phyloP scores from a whole-genome alignment of 2,888 invertebrate species.

The Ypsolopha sequella region DNA sequence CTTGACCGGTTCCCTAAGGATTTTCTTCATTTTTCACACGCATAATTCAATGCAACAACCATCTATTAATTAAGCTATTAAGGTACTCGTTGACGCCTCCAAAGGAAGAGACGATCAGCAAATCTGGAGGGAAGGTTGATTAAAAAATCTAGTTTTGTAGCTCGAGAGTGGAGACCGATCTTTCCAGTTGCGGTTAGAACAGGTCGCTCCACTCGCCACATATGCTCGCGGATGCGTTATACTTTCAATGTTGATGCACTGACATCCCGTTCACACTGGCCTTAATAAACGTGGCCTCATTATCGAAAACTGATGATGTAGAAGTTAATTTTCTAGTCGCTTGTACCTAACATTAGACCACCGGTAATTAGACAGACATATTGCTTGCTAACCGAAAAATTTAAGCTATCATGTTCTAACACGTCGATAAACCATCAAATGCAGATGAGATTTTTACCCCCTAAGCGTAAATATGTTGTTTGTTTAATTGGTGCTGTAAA shows the following conservation, averaged over 20 bases:
- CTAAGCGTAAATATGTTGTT: no score
- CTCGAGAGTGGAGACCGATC: neutral
- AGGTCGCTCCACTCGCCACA: conserved; percentile 28
- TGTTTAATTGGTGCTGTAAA: no score
- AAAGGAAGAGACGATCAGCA: conserved; percentile 2
- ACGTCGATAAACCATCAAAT: no score
- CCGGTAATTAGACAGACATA: neutral
- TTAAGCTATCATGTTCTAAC: no score
- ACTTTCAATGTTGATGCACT: conserved; percentile 58
- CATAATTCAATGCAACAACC: neutral
- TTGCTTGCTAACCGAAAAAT: neutral
- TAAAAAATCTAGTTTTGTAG: neutral
- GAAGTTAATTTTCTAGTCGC: neutral
- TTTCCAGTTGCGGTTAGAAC: conserved; percentile 1
- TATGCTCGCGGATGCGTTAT: conserved; percentile 61
- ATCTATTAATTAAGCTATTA: conserved; percentile 1
- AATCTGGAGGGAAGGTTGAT: conserved; percentile 1
- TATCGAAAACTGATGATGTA: conserved; percentile 2
- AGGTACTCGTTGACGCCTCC: neutral
- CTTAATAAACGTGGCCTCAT: conserved; percentile 14
- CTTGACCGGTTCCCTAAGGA: neutral
- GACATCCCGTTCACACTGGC: conserved; percentile 38
- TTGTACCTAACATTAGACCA: neutral
- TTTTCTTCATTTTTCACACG: neutral
- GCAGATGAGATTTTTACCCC: no score